Evolutionary conservation across 2,113 vertebrate genomes (phyloP), one percentile per base, ranked within the genome.

Genomic region (Anhinga rufa): DNA sequence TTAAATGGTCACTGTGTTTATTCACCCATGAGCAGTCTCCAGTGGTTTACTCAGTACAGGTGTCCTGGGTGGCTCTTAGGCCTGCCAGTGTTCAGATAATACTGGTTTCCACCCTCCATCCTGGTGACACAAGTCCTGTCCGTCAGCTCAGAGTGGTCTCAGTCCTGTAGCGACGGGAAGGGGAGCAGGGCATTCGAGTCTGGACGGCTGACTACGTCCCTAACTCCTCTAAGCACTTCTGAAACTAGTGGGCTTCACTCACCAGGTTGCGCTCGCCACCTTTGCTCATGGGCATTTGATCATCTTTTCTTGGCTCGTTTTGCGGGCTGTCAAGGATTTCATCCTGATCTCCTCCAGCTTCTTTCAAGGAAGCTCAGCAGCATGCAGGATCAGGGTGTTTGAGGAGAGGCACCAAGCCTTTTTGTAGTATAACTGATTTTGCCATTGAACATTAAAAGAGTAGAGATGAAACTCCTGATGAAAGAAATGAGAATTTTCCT

Each of bases 391-490:
- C 62, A 48, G 78, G 62, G 42, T 58, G 66, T 94, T 52, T 82
- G 81, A 89, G 83, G 48, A 92, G 48, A 93, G 71, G 42, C 88
- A 87, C 71, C 86, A 71, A 93, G 44, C 24, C 52, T 84, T 92
- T 96, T 85, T 92, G 86, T 87, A 55, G 62, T 77, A 71, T 77
- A 82, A 95, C 87, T 85, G 75, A 64, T 84, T 92, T 93, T 91
- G 38, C 72, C 48, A 66, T 13, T 83, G 62, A 95, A 82, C 88
- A 86, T 74, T 93, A 92, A 92, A 95, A 66, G 42, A 79, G 19
- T 36, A 60, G 60, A 93, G 71, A 95, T 93, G 68, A 97, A 97
- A 94, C 79, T 86, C n/a, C 62, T 83, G 91, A 93, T 94, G 91
- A 96, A 95, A 97, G 87, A 77, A 94, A 88, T 55, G 38, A 82